Conservation (phyloP, 2,797 vertebrate species). For the Melanotaenia trifasciata region DNA sequence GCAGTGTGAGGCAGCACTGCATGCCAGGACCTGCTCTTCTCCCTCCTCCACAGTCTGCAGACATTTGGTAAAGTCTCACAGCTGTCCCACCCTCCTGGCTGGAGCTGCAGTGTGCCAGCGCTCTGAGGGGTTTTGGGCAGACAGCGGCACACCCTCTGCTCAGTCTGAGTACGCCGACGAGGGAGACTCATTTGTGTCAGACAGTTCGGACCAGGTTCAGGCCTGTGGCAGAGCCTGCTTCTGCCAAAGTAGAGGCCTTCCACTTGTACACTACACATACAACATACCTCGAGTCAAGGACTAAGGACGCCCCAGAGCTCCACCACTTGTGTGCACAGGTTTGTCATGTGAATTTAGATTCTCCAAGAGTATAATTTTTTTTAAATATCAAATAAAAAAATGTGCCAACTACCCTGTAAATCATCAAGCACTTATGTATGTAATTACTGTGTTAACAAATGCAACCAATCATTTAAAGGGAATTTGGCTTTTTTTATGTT, state of each 20-base stretch:
- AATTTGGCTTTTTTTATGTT: constrained; percentile 81
- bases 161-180: constrained; percentile 96
- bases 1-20: constrained; percentile 89
- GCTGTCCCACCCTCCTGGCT: constrained; percentile 89
- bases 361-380: constrained; percentile 51
- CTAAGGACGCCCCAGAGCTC: constrained; percentile 71
- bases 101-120: constrained; percentile 80
- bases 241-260: constrained; percentile 94
- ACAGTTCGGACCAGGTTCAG: constrained; percentile 97
- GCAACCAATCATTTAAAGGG: constrained; percentile 83
- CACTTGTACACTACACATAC: constrained; percentile 94
- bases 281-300: constrained; percentile 93
- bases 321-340: constrained; percentile 38
- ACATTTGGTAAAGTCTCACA: constrained; percentile 96
- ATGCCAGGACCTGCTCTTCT: constrained; percentile 85
- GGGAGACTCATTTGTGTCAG: constrained; percentile 96
- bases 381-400: constrained; percentile 52
- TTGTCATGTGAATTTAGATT: constrained; percentile 61
- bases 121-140: constrained; percentile 90
- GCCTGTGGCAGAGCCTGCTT: constrained; percentile 95
- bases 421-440: constrained; percentile 88
- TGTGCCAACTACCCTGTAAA: constrained; percentile 73
- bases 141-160: constrained; percentile 90
- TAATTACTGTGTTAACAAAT: constrained; percentile 72
- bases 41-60: constrained; percentile 87